Percentiles rank a stretch among this genome's conserved stretches.
Conservation (phyloP, 2,113 vertebrate species). For the Rhadina sibilatrix region DNA sequence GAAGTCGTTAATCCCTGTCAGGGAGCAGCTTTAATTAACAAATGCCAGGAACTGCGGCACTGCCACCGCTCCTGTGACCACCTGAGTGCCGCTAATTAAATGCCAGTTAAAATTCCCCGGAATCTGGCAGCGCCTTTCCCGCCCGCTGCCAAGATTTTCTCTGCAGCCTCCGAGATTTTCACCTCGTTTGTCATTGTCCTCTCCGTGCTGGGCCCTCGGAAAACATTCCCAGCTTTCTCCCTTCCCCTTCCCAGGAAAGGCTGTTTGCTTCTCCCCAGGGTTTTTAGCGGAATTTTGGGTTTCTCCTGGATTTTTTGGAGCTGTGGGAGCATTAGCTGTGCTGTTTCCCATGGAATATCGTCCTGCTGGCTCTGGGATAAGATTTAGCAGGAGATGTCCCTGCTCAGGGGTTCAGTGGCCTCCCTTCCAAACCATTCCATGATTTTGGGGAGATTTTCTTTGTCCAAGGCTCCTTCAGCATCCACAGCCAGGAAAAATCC, state of each 20-base stretch:
- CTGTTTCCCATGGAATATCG: neutral
- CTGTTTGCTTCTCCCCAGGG: neutral
- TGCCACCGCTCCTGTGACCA: slow-evolving; percentile 28
- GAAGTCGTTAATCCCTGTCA: slow-evolving; percentile 59
- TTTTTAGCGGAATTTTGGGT: neutral
- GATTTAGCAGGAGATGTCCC: neutral
- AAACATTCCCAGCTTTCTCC: neutral
- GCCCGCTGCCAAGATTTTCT: slow-evolving; percentile 32
- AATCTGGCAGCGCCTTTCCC: slow-evolving; percentile 43
- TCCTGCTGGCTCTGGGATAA: neutral
- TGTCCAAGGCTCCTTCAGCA: neutral
- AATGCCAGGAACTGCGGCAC: slow-evolving; percentile 20
- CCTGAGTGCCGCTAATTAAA: slow-evolving; percentile 65
- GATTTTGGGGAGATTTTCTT: neutral
- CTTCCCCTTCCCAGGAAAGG: neutral
- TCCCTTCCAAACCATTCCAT: neutral
- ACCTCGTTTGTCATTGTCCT: slow-evolving; percentile 55
- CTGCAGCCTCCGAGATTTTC: neutral
- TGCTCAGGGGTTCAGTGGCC: neutral
- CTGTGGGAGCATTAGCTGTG: rapidly evolving
- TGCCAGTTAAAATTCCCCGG: slow-evolving; percentile 51
- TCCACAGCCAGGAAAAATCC: neutral
- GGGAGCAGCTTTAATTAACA: slow-evolving; percentile 64
- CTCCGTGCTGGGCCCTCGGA: neutral
- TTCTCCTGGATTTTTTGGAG: neutral